These are phyloP conservation scores for Poeciliopsis prolifica DNA, from an alignment of 2,113 vertebrate species.

Conservation along the genomic window DNA sequence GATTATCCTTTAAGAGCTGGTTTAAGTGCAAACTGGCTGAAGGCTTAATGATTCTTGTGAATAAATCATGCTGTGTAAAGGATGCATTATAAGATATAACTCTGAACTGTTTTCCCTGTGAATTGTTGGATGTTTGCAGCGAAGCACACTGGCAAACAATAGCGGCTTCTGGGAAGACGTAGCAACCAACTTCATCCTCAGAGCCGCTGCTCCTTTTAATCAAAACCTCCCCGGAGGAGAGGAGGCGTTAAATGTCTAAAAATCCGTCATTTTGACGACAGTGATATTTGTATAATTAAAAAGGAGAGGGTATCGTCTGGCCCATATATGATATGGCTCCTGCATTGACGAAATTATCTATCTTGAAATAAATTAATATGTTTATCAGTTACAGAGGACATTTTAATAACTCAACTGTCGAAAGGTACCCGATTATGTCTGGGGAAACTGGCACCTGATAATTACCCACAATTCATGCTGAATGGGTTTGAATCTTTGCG, in stretches of 20 bases:
- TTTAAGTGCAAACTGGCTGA: constrained; percentile 37
- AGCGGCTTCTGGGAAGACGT: constrained; percentile 13
- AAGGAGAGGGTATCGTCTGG: constrained; percentile 69
- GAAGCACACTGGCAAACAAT: constrained; percentile 31
- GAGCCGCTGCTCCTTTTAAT: constrained; percentile 63
- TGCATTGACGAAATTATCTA: constrained; percentile 79
- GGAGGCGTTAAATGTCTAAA: constrained; percentile 54
- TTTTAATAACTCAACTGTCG: constrained; percentile 84
- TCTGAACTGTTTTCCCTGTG: constrained; percentile 13
- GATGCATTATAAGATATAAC: constrained; percentile 30
- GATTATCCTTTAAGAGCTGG: constrained; percentile 52
- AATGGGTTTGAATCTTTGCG: constrained; percentile 62
- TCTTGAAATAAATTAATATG: constrained; percentile 82
- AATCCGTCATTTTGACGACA: constrained; percentile 69
- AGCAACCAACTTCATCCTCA: constrained; percentile 30
- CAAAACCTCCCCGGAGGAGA: constrained; percentile 57
- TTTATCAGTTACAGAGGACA: constrained; percentile 79
- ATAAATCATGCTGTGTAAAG: constrained; percentile 46
- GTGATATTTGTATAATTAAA: constrained; percentile 80
- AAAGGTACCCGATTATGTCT: constrained; percentile 73
- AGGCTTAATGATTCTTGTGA: constrained; percentile 56
- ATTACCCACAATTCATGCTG: constrained; percentile 73
- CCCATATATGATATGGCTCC: constrained; percentile 71
- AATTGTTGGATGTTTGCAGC: constrained; percentile 33
- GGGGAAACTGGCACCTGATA: constrained; percentile 75